A percentile compares a stretch with the other conserved stretches of the same genome.
Evolutionary conservation across 2,797 vertebrate genomes (phyloP).

Genomic region (Helicolenus hilgendorfi): DNA sequence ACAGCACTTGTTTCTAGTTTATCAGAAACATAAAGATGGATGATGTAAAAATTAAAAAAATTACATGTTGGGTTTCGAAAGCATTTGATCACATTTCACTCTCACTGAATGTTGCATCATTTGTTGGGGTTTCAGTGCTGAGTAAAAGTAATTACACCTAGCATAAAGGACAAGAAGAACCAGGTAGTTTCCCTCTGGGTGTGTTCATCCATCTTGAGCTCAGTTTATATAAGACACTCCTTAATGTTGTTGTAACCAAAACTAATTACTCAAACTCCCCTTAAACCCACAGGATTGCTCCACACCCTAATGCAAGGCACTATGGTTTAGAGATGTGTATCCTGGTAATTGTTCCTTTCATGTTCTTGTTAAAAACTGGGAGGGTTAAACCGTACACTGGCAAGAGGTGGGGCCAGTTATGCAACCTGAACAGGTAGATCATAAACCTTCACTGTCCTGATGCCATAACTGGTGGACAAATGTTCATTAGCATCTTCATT

Average conservation of each 20-base stretch:
- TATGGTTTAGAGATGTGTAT: fast-evolving
- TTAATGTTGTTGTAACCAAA: background rate
- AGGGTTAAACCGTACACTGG: background rate
- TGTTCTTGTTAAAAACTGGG: background rate
- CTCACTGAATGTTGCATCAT: background rate
- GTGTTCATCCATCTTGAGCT: background rate
- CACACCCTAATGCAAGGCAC: background rate
- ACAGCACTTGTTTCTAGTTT: no score
- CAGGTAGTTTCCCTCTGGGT: background rate
- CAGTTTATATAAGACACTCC: background rate
- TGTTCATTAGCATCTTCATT: background rate
- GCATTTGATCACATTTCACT: background rate
- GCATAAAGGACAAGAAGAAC: background rate
- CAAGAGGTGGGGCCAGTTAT: background rate
- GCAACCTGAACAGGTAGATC: background rate
- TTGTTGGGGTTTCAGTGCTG: background rate
- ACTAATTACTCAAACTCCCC: background rate
- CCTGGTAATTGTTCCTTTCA: background rate
- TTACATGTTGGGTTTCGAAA: background rate
- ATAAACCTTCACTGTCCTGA: background rate
- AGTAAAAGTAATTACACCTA: background rate
- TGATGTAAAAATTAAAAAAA: no score
- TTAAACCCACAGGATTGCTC: background rate
- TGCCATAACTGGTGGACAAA: no score
- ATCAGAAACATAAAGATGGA: no score